Conservation (phyloP, 2,113 vertebrate species). For the Eublepharis macularius region DNA sequence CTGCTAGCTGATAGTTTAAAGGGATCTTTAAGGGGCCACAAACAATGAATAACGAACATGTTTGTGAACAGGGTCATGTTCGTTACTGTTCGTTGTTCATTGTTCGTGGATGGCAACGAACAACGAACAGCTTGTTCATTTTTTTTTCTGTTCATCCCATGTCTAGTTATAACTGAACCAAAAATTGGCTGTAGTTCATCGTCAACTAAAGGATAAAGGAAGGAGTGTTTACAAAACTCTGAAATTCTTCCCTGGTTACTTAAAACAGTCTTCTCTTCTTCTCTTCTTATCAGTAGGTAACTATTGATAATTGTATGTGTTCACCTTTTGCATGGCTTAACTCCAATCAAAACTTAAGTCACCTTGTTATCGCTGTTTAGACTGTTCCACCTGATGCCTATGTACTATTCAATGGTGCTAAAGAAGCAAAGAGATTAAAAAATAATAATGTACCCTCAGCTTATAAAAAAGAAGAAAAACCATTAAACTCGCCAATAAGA, state of each 20-base stretch:
- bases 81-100: no score
- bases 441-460: not conserved
- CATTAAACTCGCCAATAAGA: not conserved
- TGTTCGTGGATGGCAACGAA: no score
- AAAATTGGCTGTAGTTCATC: not conserved
- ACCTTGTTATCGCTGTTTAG: accelerated
- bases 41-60: no score
- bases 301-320: not conserved
- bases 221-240: not conserved
- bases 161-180: not conserved
- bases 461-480: constrained; percentile 10
- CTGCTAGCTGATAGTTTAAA: no score
- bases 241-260: not conserved
- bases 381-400: not conserved
- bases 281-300: not conserved
- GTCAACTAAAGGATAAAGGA: not conserved
- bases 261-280: not conserved
- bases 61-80: no score
- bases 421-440: not conserved
- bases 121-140: not conserved
- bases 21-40: no score
- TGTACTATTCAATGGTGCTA: not conserved
- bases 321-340: not conserved
- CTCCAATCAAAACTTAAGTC: accelerated
- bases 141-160: not conserved